phyloP scores from a whole-genome alignment of 1,140 invertebrate species.

The Bombus sylvicola region DNA sequence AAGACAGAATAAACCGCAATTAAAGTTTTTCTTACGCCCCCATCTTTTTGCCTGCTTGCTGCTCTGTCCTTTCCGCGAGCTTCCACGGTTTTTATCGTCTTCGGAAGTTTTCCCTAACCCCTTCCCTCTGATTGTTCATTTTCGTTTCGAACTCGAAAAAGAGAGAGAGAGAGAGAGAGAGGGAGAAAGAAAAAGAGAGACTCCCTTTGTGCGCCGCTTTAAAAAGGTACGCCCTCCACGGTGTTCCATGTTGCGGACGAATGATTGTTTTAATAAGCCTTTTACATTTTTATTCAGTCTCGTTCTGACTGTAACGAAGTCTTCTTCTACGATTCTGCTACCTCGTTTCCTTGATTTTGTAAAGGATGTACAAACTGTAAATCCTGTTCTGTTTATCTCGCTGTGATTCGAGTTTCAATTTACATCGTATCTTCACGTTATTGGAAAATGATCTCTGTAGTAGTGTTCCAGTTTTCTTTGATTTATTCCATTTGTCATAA shows the following conservation, averaged over 20 bases:
- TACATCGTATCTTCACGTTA: neutral
- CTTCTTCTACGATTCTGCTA: neutral
- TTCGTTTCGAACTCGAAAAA: conserved; percentile 8
- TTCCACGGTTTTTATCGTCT: neutral
- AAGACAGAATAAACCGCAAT: conserved; percentile 42
- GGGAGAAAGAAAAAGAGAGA: neutral
- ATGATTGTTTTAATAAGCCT: conserved; percentile 14
- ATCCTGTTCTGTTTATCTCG: neutral
- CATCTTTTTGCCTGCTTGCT: neutral
- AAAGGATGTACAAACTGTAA: neutral
- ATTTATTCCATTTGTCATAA: no score
- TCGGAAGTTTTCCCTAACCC: neutral
- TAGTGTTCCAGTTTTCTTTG: no score
- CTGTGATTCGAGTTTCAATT: neutral
- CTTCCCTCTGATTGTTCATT: conserved; percentile 4
- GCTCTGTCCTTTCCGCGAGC: neutral
- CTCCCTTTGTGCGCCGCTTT: neutral
- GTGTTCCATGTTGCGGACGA: neutral
- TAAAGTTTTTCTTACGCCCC: conserved; percentile 23
- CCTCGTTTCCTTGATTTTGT: neutral
- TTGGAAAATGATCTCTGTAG: neutral
- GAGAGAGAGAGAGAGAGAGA: neutral
- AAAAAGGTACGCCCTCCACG: neutral
- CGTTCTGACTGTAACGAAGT: no score
- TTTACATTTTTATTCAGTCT: neutral